These are phyloP conservation scores for Eulacestoma nigropectus DNA, from an alignment of 2,113 vertebrate species.

Conservation along the genomic window DNA sequence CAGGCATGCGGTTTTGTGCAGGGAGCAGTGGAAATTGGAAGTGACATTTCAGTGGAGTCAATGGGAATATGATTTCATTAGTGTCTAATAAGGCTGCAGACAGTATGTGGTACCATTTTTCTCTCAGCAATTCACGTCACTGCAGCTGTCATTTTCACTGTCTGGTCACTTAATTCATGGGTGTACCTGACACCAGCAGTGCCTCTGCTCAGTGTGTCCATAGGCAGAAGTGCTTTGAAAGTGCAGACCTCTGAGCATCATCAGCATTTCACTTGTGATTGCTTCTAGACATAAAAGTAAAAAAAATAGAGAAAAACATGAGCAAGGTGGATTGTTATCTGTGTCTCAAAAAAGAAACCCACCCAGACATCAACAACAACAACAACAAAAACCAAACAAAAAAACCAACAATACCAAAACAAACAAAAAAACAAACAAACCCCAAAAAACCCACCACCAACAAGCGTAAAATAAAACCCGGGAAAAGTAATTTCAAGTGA, in stretches of 20 bases:
- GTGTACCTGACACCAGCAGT: not conserved
- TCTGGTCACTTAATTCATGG: conserved; percentile 25
- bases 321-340: not conserved
- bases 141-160: conserved; percentile 27
- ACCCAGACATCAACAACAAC: not conserved
- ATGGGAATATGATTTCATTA: conserved; percentile 55
- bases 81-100: conserved; percentile 32
- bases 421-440: not conserved
- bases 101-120: conserved; percentile 33
- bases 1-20: conserved; percentile 20
- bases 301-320: not conserved
- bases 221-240: not conserved
- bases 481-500: not conserved
- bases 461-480: not conserved
- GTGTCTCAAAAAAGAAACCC: not conserved
- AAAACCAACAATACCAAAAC: not conserved
- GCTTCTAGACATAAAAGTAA: not conserved
- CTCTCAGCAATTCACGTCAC: conserved; percentile 43
- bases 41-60: conserved; percentile 18
- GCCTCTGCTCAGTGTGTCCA: not conserved
- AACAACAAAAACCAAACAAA: not conserved
- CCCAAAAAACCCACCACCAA: not conserved
- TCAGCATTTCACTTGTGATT: not conserved
- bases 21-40: conserved; percentile 46
- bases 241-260: not conserved